phyloP scores from a whole-genome alignment of 2,888 invertebrate genomes.

The Metalampra italica region DNA sequence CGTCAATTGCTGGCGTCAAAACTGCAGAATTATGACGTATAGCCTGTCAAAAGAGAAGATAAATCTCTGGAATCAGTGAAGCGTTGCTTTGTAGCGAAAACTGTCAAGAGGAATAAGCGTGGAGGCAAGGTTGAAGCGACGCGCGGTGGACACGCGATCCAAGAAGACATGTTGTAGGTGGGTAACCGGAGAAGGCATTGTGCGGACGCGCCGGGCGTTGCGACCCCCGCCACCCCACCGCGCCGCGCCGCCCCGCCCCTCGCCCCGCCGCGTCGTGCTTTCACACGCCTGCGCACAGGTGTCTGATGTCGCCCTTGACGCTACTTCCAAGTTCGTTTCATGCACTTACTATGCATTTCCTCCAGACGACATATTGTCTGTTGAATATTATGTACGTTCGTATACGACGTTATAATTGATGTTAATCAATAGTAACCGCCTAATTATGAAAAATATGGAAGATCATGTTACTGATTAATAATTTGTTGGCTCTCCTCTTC shows the following conservation, averaged over 20 bases:
- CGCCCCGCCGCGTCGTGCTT: slow-evolving; percentile 37
- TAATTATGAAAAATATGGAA: too few relatives aligned
- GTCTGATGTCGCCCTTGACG: slow-evolving; percentile 75
- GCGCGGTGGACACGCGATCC: slow-evolving; percentile 56
- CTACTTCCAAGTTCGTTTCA: slow-evolving; percentile 51
- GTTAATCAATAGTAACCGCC: too few relatives aligned
- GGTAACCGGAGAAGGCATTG: slow-evolving; percentile 75
- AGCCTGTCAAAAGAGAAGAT: slow-evolving; percentile 18
- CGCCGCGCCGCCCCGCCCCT: slow-evolving; percentile 21
- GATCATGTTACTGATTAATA: too few relatives aligned
- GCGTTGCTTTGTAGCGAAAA: slow-evolving; percentile 57
- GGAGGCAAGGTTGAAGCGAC: slow-evolving; percentile 40
- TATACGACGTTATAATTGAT: not conserved
- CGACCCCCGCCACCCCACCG: slow-evolving; percentile 35
- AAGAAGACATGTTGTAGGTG: slow-evolving; percentile 68
- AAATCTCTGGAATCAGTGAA: slow-evolving; percentile 50
- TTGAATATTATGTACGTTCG: not conserved
- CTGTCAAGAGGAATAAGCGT: slow-evolving; percentile 66
- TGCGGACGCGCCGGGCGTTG: slow-evolving; percentile 71
- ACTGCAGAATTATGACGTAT: not conserved
- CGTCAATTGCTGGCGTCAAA: not conserved
- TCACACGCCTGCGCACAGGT: slow-evolving; percentile 76
- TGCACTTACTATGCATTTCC: slow-evolving; percentile 28
- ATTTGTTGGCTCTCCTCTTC: too few relatives aligned
- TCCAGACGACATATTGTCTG: not conserved